phyloP scores from a whole-genome alignment of 2,797 vertebrate species.

The Thamnophis elegans region DNA sequence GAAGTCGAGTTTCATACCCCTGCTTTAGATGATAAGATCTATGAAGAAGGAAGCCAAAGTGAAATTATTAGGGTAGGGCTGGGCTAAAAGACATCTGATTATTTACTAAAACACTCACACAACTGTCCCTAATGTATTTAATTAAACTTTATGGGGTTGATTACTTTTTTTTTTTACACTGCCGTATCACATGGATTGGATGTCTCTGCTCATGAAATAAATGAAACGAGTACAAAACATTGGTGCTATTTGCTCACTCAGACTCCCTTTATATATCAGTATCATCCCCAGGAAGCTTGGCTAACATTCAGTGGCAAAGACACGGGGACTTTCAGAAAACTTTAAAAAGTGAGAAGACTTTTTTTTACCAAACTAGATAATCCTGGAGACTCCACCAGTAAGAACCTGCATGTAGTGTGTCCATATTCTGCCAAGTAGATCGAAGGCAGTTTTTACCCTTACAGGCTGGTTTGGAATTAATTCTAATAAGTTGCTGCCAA shows the following conservation, averaged over 20 bases:
- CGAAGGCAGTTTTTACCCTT: not conserved
- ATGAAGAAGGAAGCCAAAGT: not conserved
- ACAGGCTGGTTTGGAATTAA: not conserved
- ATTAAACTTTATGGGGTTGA: not conserved
- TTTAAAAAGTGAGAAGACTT: not conserved
- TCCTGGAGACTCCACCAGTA: not conserved
- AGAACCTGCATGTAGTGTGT: not conserved
- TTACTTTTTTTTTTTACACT: not conserved
- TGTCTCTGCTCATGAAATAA: not conserved
- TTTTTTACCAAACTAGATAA: not conserved
- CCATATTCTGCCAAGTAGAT: not conserved
- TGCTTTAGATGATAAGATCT: not conserved
- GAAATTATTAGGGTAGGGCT: not conserved
- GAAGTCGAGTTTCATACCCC: no score
- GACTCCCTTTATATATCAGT: not conserved
- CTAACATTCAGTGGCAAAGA: not conserved
- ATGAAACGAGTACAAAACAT: not conserved
- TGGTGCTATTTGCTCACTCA: not conserved
- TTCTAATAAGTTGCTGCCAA: constrained; percentile 4
- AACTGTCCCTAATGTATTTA: not conserved
- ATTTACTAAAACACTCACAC: not conserved
- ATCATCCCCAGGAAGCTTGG: not conserved
- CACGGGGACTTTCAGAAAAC: not conserved
- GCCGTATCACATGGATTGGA: not conserved
- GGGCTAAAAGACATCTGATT: not conserved